Conservation (phyloP, 2,113 vertebrate genomes). For the Suncus etruscus region DNA sequence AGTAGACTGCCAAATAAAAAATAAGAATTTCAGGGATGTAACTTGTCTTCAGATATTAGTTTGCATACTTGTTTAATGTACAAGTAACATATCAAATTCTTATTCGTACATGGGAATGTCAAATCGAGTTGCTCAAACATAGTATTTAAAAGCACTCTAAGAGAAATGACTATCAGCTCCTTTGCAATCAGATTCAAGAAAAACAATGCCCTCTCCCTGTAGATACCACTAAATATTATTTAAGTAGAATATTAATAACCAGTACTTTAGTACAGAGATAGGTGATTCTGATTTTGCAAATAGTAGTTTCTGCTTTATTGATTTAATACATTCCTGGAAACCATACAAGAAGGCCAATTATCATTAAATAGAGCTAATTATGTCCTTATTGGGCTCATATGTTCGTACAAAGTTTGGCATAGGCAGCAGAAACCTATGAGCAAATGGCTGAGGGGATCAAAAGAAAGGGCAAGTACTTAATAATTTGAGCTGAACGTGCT, state of each 20-base stretch:
- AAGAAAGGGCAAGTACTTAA: constrained; percentile 18
- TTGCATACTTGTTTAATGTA: not conserved
- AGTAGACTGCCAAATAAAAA: constrained; percentile 28
- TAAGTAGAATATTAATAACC: not conserved
- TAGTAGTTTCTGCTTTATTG: constrained; percentile 45
- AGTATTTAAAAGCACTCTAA: not conserved
- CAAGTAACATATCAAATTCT: constrained; percentile 13
- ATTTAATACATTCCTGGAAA: constrained; percentile 58
- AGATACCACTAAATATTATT: not conserved
- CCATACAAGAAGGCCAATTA: constrained; percentile 49
- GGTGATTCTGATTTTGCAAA: constrained; percentile 57
- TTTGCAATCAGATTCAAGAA: not conserved
- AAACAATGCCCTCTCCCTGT: not conserved
- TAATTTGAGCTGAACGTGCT: not conserved
- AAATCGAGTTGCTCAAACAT: not conserved
- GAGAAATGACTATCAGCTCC: not conserved
- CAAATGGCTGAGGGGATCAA: constrained; percentile 38
- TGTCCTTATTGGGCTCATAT: constrained; percentile 48
- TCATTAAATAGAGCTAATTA: constrained; percentile 63
- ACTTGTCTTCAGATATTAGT: constrained; percentile 6
- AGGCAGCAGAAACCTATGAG: constrained; percentile 36
- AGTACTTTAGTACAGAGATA: constrained; percentile 27
- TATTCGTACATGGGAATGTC: not conserved
- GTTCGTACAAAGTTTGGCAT: constrained; percentile 41
- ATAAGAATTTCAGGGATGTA: not conserved